Conservation (phyloP, 2,888 invertebrate species). For the Tethea ocularis region DNA sequence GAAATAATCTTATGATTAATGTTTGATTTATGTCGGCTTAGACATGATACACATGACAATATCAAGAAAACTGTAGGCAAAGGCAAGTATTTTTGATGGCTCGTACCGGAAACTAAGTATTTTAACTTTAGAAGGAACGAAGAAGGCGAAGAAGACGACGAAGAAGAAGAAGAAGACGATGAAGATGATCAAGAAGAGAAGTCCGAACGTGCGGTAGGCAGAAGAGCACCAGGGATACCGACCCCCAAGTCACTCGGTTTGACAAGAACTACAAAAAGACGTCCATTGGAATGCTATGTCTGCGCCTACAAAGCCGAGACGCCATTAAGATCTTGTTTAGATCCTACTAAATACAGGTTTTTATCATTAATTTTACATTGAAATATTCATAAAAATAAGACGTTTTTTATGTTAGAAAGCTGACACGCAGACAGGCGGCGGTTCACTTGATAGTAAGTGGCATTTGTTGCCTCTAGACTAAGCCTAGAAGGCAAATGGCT, state of each 20-base stretch:
- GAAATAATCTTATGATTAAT: no score
- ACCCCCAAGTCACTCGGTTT: constrained; percentile 32
- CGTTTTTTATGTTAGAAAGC: no score
- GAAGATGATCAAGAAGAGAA: constrained; percentile 43
- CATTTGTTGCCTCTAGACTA: no score
- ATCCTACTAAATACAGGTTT: constrained; percentile 69
- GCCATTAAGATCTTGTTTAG: constrained; percentile 64
- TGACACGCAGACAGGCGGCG: no score
- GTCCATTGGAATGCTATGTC: constrained; percentile 71
- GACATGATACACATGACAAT: no score
- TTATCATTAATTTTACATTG: not conserved
- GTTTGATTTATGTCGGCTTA: no score
- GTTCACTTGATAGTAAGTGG: no score
- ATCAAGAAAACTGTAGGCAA: no score
- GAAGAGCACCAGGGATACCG: constrained; percentile 33
- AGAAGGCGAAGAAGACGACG: constrained; percentile 51
- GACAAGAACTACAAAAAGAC: constrained; percentile 54
- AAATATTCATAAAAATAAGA: no score
- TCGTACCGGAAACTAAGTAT: not conserved
- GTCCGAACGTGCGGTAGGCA: constrained; percentile 29
- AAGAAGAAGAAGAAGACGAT: constrained; percentile 58
- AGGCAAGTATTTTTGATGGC: no score
- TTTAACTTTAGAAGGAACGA: constrained; percentile 31
- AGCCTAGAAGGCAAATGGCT: no score
- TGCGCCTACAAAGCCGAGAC: constrained; percentile 70